A percentile compares a stretch with the other conserved stretches of the same genome.
phyloP scores from a whole-genome alignment of 2,888 invertebrate species.

The Blera fallax region DNA sequence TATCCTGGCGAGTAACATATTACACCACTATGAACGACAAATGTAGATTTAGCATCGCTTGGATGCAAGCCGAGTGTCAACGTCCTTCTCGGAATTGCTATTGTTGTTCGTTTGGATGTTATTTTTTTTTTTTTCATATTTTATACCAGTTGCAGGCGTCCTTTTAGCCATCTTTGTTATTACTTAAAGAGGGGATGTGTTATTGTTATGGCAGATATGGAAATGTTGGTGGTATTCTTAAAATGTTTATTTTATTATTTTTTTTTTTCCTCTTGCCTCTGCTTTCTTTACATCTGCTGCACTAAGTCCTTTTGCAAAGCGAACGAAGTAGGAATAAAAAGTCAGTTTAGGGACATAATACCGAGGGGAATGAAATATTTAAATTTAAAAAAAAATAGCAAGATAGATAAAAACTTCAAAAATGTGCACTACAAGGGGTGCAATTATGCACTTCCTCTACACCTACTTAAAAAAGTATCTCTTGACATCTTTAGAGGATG shows the following conservation, averaged over 20 bases:
- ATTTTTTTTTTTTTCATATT: constrained; percentile 3
- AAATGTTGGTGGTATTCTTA: constrained; percentile 52
- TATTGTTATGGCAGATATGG: constrained; percentile 61
- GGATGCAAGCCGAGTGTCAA: constrained; percentile 63
- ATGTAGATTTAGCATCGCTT: constrained; percentile 60
- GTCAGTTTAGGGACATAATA: constrained; percentile 34
- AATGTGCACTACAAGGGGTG: constrained; percentile 48
- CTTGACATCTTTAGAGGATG: constrained; percentile 51
- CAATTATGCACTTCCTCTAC: constrained; percentile 63
- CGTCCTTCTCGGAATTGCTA: constrained; percentile 61
- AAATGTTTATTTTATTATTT: constrained; percentile 59
- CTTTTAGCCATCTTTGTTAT: constrained; percentile 51
- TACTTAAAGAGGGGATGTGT: constrained; percentile 54
- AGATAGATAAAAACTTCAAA: constrained; percentile 29
- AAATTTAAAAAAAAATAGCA: constrained; percentile 30
- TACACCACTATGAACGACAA: constrained; percentile 30
- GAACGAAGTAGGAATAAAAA: constrained; percentile 22
- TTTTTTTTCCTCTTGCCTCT: constrained; percentile 6
- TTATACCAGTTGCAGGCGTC: constrained; percentile 56
- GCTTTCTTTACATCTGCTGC: constrained; percentile 31
- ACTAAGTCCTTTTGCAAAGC: constrained; percentile 50
- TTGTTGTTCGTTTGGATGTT: constrained; percentile 46
- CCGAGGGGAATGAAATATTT: constrained; percentile 28
- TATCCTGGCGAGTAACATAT: constrained; percentile 29
- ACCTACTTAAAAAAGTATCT: constrained; percentile 54